phyloP scores from a whole-genome alignment of 2,797 vertebrate genomes.

The Nannoperca australis region DNA sequence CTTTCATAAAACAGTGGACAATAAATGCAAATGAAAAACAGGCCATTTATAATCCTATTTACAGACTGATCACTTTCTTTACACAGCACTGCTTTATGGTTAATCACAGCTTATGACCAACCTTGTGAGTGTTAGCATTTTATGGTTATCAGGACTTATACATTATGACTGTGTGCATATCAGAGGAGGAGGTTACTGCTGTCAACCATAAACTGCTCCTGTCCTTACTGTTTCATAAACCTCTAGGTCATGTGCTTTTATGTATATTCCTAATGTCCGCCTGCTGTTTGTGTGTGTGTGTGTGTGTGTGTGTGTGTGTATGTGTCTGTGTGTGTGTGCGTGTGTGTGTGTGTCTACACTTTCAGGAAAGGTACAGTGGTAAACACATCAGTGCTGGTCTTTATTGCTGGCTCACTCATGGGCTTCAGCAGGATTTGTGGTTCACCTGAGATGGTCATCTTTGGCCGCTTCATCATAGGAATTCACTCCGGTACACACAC shows the following conservation, averaged over 20 bases:
- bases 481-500: constrained; percentile 90
- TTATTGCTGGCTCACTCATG: constrained; percentile 88
- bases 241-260: constrained; percentile 52
- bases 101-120: constrained; percentile 48
- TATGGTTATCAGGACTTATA: constrained; percentile 69
- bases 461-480: constrained; percentile 90
- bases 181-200: constrained; percentile 63
- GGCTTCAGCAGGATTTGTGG: constrained; percentile 88
- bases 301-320: constrained; percentile 58
- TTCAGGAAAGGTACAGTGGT: constrained; percentile 90
- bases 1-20: constrained; percentile 54
- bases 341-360: constrained; percentile 57
- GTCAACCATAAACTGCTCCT: constrained; percentile 36
- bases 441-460: constrained; percentile 92
- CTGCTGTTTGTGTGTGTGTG: constrained; percentile 29
- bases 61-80: constrained; percentile 70
- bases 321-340: constrained; percentile 36
- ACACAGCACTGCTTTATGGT: constrained; percentile 73
- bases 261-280: constrained; percentile 38
- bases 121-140: constrained; percentile 60
- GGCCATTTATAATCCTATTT: constrained; percentile 74
- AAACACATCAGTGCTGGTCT: constrained; percentile 87
- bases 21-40: constrained; percentile 73
- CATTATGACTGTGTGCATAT: constrained; percentile 64
- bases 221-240: constrained; percentile 54